Percentiles rank a stretch among this genome's conserved stretches.
These are phyloP conservation scores for Drosophila seclusa DNA, from an alignment of 2,888 invertebrate species.

Conservation along the genomic window DNA sequence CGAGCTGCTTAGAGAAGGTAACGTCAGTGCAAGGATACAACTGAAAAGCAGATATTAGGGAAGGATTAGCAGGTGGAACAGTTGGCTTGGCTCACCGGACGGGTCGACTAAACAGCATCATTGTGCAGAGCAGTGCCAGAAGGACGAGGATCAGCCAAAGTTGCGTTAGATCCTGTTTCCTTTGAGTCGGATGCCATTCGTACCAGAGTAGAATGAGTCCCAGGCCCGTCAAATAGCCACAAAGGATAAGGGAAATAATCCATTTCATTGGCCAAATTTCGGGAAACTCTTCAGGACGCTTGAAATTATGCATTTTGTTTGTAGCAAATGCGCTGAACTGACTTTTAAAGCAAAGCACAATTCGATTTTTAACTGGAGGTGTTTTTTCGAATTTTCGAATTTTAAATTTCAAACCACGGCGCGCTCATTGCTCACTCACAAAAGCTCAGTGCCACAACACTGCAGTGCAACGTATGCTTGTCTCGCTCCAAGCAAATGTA, in stretches of 20 bases:
- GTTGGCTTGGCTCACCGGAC: constrained; percentile 61
- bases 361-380: background rate
- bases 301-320: constrained; percentile 21
- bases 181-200: constrained; percentile 37
- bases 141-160: constrained; percentile 43
- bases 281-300: background rate
- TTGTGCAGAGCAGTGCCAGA: constrained; percentile 37
- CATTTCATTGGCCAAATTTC: constrained; percentile 45
- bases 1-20: constrained; percentile 92
- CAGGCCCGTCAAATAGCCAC: constrained; percentile 73
- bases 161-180: constrained; percentile 16
- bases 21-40: constrained; percentile 89
- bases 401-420: background rate
- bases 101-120: constrained; percentile 64
- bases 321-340: background rate
- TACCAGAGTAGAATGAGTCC: constrained; percentile 63
- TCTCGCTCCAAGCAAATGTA: constrained; percentile 3
- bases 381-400: background rate
- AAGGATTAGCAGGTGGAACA: background rate
- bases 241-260: constrained; percentile 34
- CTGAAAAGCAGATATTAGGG: constrained; percentile 74
- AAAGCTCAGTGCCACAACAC: background rate
- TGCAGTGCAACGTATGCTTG: background rate
- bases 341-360: background rate
- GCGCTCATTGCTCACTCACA: background rate